phyloP scores from a whole-genome alignment of 64 coral and sea anemone species.

The Montipora foliosa region DNA sequence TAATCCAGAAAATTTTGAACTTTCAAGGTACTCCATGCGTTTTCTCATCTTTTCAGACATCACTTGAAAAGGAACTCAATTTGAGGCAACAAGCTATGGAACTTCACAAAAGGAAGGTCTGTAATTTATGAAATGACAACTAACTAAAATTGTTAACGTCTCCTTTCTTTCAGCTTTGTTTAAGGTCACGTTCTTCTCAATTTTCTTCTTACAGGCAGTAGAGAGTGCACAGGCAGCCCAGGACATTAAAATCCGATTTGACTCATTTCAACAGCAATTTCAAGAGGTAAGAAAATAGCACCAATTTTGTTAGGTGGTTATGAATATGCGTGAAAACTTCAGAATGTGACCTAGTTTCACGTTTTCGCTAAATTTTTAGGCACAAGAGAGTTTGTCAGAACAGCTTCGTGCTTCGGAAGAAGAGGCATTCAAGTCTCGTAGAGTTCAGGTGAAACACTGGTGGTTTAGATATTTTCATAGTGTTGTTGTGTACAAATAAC shows the following conservation, averaged over 20 bases:
- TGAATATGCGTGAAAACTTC: background rate
- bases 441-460: slow-evolving; percentile 76
- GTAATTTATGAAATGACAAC: background rate
- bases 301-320: background rate
- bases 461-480: background rate
- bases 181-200: background rate
- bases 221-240: slow-evolving; percentile 89
- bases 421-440: slow-evolving; percentile 85
- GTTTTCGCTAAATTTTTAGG: slow-evolving; percentile 41
- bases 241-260: slow-evolving; percentile 94
- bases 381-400: slow-evolving; percentile 82
- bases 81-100: slow-evolving; percentile 98
- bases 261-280: slow-evolving; percentile 96
- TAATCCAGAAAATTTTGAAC: background rate
- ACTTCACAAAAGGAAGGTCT: slow-evolving; percentile 95
- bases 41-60: slow-evolving; percentile 40
- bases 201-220: slow-evolving; percentile 61
- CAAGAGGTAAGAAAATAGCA: slow-evolving; percentile 69
- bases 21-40: background rate
- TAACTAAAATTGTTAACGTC: background rate
- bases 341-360: background rate
- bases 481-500: background rate
- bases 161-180: background rate
- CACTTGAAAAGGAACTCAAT: slow-evolving; percentile 96
- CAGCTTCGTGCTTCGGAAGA: slow-evolving; percentile 92